Evolutionary conservation across 2,888 invertebrate species (phyloP), one percentile per base, ranked within the genome.

Genomic region (Synergus japonicus): DNA sequence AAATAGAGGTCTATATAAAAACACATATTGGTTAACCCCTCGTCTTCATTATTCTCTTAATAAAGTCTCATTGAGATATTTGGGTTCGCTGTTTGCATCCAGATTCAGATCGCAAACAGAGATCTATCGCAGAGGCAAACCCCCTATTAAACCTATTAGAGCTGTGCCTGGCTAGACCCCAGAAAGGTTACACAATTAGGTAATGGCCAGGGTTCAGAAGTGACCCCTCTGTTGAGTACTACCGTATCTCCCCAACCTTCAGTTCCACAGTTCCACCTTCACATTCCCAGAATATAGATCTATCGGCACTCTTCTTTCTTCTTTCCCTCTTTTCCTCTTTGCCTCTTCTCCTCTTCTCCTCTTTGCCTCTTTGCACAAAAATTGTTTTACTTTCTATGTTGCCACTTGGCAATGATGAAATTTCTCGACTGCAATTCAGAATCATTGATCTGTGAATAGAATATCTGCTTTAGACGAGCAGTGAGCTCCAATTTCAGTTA

Each of bases 101-200:
- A 69, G 46, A 69, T 69, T 69, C 67, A 78, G 81, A 83, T 78
- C 76, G 78, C 76, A 60, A 60, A 77, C 49, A 67, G 80, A 65
- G 49, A 80, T 69, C 46, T 69, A 49, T 69, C 9, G 29, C 49
- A 49, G 80, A 76, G 81, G 79, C 82, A 76, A 79, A 84, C 84
- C 83, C 78, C 83, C 87, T 89, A 87, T 88, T 86, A 88, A 87
- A 89, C 79, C 85, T 86, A 85, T 88, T 87, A 88, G 85, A 89
- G 85, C 85, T 86, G 84, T 86, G 85, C 83, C 86, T 86, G 87
- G 87, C 89, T 86, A 85, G 86, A 88, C 85, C 88, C 89, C 89
- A 89, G 87, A 88, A 89, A 89, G 87, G 88, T 89, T 88, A 87
- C 86, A 86, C 89, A 90, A 90, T 90, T 90, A 90, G 88, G 88